Evolutionary conservation across 2,113 vertebrate species (phyloP), one percentile per base, ranked within the genome.

Genomic region (Cricetomys ansorgei): DNA sequence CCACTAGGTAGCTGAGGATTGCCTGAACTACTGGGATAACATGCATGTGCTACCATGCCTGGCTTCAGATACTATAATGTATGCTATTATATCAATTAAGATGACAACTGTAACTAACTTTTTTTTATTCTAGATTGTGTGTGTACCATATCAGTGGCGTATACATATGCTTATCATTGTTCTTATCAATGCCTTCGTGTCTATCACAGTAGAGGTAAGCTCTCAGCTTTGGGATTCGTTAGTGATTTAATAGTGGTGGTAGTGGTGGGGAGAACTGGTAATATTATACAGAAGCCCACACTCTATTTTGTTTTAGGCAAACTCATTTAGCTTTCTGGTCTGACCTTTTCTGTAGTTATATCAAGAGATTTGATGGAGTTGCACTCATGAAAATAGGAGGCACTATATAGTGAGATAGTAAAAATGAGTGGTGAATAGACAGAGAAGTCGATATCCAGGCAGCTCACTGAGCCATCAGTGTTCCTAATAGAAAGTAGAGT

Each of bases 191-290:
- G 98, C 99, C 75, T 67, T 97, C 55, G 98, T 99, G 0, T 99
- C 99, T 0, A 76, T 99, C 92, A 43, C 99, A 94, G 97, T 98
- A 1, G 99, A 99, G 99, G 99, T 99, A 99, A 99, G 99, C 94
- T 72, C 86, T 62, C 40, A 84, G 27, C 27, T 89, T 77, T 77
- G 70, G 23, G n/a, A 34, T 67, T 97, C 48, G 91, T 85, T 55
- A 65, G 45, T 75, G 50, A 88, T 81, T 79, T 85, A 73, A 40
- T 95, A 80, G 37, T 62, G 23, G 57, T n/a, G 55, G 55, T 91
- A 34, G 16, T 76, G 73, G 45, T 77, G 45, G 48, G 45, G 13
- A 69, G 64, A 62, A 76, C 19, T 76, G 70, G 40, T 65, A 75
- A 83, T 48, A 88, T 77, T 34, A 73, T 95, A 64, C 88, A 59